Conservation (phyloP, 2,888 invertebrate genomes). For the Aproaerema taeniolella region DNA sequence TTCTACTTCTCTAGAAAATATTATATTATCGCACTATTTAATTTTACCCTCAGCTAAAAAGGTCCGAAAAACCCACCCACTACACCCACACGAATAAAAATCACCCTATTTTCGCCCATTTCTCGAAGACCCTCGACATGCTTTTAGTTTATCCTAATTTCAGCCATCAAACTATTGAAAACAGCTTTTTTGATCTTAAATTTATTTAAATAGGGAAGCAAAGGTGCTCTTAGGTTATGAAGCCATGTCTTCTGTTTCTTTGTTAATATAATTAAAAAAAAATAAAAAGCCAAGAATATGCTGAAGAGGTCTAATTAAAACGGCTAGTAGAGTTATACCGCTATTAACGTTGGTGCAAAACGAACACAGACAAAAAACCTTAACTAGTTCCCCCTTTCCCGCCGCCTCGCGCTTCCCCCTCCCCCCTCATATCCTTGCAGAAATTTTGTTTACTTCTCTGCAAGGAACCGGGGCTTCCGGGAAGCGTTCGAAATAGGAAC, state of each 20-base stretch:
- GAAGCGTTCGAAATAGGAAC: constrained; percentile 56
- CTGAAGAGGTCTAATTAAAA: constrained; percentile 3
- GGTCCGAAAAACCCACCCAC: constrained; percentile 15
- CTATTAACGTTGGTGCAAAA: constrained; percentile 16
- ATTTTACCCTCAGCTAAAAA: constrained; percentile 14
- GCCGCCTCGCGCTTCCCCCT: constrained; percentile 20
- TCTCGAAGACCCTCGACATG: constrained; percentile 9
- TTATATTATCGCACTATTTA: constrained; percentile 14
- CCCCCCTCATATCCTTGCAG: constrained; percentile 69
- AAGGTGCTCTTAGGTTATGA: too few species aligned
- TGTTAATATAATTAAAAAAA: too few species aligned
- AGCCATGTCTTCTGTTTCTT: too few species aligned
- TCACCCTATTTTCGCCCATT: constrained; percentile 25
- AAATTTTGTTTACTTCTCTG: constrained; percentile 75
- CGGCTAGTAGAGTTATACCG: constrained; percentile 10
- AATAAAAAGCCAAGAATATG: too few species aligned
- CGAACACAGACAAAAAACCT: constrained; percentile 66
- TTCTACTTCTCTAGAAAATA: constrained; percentile 7
- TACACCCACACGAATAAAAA: constrained; percentile 57
- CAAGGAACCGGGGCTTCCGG: constrained; percentile 59
- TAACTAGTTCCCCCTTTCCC: constrained; percentile 46
- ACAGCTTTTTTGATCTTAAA: too few species aligned
- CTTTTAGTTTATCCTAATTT: too few species aligned
- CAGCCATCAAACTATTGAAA: too few species aligned
- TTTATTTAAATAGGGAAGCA: too few species aligned